A percentile compares a stretch with the other conserved stretches of the same genome.
Evolutionary conservation across 2,113 vertebrate genomes (phyloP).

Genomic region (Tetrax tetrax): DNA sequence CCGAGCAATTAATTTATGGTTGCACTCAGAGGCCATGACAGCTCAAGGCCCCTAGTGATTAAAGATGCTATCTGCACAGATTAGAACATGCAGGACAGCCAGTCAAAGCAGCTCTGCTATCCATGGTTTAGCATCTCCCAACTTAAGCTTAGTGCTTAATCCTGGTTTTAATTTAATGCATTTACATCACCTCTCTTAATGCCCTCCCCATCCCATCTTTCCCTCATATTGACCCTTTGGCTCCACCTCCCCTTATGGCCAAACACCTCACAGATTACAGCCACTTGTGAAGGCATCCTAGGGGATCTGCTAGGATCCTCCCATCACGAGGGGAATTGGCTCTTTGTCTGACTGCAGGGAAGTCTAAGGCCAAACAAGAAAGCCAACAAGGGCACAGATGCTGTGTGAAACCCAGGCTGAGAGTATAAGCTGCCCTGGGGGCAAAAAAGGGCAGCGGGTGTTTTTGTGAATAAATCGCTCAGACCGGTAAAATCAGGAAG

Average conservation of each 20-base stretch:
- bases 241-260: slow-evolving; percentile 41
- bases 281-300: not conserved
- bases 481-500: not conserved
- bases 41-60: slow-evolving; percentile 2
- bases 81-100: not conserved
- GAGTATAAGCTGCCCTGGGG: not conserved
- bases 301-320: not conserved
- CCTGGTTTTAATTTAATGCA: slow-evolving; percentile 61
- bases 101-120: slow-evolving; percentile 39
- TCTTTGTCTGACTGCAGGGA: not conserved
- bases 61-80: slow-evolving; percentile 14
- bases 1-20: not conserved
- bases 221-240: slow-evolving; percentile 10
- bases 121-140: slow-evolving; percentile 31
- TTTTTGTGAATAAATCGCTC: not conserved
- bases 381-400: not conserved
- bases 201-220: not conserved
- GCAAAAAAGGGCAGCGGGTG: fast-evolving
- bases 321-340: not conserved
- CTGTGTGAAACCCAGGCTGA: not conserved
- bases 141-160: slow-evolving; percentile 44
- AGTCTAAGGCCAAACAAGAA: not conserved
- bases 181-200: slow-evolving; percentile 46
- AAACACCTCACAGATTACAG: not conserved
- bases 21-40: not conserved